A percentile compares a stretch with the other conserved stretches of the same genome.
These are phyloP conservation scores for Sphaerophoria taeniata DNA, from an alignment of 2,888 invertebrate genomes.

Conservation along the genomic window DNA sequence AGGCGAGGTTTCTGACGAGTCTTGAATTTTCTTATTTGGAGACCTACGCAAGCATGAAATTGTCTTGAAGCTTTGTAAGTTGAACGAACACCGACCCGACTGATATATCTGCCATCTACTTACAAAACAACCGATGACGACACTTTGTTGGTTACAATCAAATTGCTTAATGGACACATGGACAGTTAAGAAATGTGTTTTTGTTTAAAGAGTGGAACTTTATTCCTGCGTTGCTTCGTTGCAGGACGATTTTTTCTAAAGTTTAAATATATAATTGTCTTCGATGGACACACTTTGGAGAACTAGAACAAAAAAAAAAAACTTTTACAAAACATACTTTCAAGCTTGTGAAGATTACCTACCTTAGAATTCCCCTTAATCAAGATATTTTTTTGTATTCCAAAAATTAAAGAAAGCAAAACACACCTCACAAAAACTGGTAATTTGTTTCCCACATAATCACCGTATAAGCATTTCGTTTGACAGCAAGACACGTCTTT, in stretches of 20 bases:
- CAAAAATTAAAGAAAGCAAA: neutral
- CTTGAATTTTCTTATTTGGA: constrained; percentile 14
- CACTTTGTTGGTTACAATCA: constrained; percentile 55
- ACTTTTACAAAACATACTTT: too few species aligned
- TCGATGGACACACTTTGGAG: too few species aligned
- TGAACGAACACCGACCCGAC: constrained; percentile 27
- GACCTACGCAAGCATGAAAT: constrained; percentile 70
- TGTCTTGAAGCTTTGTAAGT: constrained; percentile 49
- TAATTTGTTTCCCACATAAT: constrained; percentile 22
- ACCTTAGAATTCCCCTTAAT: too few species aligned
- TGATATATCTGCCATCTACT: too few species aligned
- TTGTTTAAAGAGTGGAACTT: constrained; percentile 59
- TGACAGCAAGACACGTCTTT: constrained; percentile 43
- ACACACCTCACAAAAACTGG: constrained; percentile 8
- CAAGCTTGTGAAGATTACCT: too few species aligned
- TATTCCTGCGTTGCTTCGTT: constrained; percentile 9
- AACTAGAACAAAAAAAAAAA: too few species aligned
- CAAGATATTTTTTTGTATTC: neutral
- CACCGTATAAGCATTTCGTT: constrained; percentile 24
- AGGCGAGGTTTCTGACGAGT: constrained; percentile 8
- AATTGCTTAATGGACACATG: constrained; percentile 68
- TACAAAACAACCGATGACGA: neutral
- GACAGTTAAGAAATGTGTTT: constrained; percentile 65
- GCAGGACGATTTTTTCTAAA: too few species aligned
- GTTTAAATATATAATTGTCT: too few species aligned